Evolutionary conservation across 2,888 invertebrate species (phyloP).

Genomic region (Spilosoma lubricipeda): DNA sequence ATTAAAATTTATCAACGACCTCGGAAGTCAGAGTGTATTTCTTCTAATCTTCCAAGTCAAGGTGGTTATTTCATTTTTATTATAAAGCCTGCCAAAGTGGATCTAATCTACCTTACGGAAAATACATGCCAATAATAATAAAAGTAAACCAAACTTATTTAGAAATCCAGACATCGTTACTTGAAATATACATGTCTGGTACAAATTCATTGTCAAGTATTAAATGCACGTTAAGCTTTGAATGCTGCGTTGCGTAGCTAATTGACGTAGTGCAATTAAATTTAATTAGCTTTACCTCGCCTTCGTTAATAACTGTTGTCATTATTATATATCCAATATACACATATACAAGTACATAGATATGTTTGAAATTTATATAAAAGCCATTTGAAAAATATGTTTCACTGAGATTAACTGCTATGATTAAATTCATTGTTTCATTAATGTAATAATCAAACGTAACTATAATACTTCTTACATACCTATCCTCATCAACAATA

Average conservation of each 20-base stretch:
- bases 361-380: background rate
- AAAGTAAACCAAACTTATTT: background rate
- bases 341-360: background rate
- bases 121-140: too few species aligned
- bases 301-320: background rate
- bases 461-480: too few species aligned
- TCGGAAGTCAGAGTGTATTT: too few species aligned
- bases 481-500: too few species aligned
- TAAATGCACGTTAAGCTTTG: slow-evolving; percentile 3
- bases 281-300: slow-evolving; percentile 8
- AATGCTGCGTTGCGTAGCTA: background rate
- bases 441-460: too few species aligned
- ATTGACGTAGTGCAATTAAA: slow-evolving; percentile 2
- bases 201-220: slow-evolving; percentile 2
- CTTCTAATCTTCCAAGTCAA: background rate
- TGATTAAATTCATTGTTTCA: too few species aligned
- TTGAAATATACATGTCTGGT: background rate
- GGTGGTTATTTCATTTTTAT: too few species aligned
- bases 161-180: background rate
- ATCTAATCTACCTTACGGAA: too few species aligned
- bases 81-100: too few species aligned
- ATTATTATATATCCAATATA: background rate
- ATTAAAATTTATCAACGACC: too few species aligned
- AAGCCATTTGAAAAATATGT: background rate
- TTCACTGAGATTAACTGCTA: background rate